Base-by-base conservation (phyloP, 2,113 vertebrate species). In the Nycticryphes semicollaris region DNA sequence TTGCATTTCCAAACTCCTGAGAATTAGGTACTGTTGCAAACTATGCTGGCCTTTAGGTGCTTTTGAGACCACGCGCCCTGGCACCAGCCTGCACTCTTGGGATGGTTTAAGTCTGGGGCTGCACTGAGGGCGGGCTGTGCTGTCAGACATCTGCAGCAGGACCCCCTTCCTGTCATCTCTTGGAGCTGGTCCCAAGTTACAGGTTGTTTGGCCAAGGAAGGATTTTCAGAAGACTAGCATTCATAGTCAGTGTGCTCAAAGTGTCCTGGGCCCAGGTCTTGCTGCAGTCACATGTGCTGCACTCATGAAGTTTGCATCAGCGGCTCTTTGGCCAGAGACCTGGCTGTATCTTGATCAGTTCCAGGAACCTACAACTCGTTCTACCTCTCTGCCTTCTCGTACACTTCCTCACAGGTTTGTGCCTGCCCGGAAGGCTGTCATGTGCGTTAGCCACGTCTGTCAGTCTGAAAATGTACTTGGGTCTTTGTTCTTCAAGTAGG, bases 21-120 rank as follows among this genome's bases (percentile, higher is more conserved):
- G 63, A 33, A 27, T 54, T 54, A 66, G 75, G 69, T 60, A 19
- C 31, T 37, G 21, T 62, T 72, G 35, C 19, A 33, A 56, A 77
- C 48, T 67, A 8, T 89, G 41, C 53, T 47, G 59, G 28, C 14
- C 4, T 54, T 59, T 62, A 8, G 30, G 25, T 35, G 33, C 21
- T 35, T 70, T 75, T 51, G 28, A 67, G 57, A 54, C 16, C 20
- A 3, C 6, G 27, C 67, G 39, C 47, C 4, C 27, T 54, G 27
- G 57, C 0, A 3, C 69, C 51, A 50, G n/a, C 27, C 39, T 37
- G n/a, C 1, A 0, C 8, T 22, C 51, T 18, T 33, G 53, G 47
- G 11, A 6, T 33, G 24, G 21, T 50, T 47, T 35, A 13, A 72
- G 21, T 21, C 2, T 9, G 14, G 56, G 67, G 31, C 67, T 43